A percentile compares a stretch with the other conserved stretches of the same genome.
These are phyloP conservation scores for Dryoscopus gambensis DNA, from an alignment of 2,113 vertebrate species.

Conservation along the genomic window DNA sequence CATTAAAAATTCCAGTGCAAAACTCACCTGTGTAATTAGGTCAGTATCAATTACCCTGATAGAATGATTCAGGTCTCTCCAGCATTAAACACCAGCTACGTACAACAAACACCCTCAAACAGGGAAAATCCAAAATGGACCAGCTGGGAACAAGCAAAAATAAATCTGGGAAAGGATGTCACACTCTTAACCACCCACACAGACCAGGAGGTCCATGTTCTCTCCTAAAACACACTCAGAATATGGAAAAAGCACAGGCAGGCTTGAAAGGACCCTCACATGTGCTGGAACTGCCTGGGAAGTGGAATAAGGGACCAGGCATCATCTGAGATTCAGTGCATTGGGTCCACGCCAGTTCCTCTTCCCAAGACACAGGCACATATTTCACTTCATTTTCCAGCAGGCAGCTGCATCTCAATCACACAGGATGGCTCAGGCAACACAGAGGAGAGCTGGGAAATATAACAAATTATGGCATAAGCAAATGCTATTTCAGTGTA, in stretches of 20 bases:
- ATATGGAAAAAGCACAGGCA: not conserved
- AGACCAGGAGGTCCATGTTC: not conserved
- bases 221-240: not conserved
- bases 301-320: not conserved
- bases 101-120: not conserved
- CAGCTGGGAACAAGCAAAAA: not conserved
- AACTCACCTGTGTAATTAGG: not conserved
- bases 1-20: slow-evolving; percentile 9
- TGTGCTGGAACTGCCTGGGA: not conserved
- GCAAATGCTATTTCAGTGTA: not conserved
- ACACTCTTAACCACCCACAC: not conserved
- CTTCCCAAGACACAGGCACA: not conserved
- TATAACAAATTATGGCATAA: not conserved
- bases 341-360: not conserved
- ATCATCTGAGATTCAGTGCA: not conserved
- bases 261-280: not conserved
- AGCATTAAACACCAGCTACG: not conserved
- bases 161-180: not conserved
- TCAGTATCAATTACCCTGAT: not conserved
- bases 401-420: not conserved
- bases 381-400: not conserved
- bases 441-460: not conserved
- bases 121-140: not conserved
- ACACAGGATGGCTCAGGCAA: not conserved
- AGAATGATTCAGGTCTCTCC: not conserved